phyloP scores from a whole-genome alignment of 2,888 invertebrate species.

The Amitus sp. region DNA sequence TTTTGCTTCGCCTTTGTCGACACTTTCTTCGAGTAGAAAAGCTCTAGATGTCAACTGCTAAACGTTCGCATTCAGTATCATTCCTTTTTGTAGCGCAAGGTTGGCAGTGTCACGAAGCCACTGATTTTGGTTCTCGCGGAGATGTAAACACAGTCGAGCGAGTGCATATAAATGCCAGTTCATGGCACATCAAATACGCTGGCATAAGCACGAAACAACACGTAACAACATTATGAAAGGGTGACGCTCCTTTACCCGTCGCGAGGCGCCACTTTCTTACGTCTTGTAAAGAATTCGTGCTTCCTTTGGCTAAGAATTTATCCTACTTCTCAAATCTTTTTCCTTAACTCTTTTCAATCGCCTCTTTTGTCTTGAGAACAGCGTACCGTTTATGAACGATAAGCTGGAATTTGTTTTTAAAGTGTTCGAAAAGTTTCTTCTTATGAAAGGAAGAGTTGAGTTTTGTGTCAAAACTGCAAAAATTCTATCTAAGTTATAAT shows the following conservation, averaged over 20 bases:
- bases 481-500: too few species aligned
- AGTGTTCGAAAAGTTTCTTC: too few species aligned
- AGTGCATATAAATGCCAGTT: conserved; percentile 22
- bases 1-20: conserved; percentile 22
- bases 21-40: conserved; percentile 41
- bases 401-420: too few species aligned
- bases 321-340: conserved; percentile 8
- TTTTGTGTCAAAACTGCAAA: too few species aligned
- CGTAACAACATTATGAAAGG: conserved; percentile 47
- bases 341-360: conserved; percentile 20
- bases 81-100: conserved; percentile 46
- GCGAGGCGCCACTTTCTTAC: conserved; percentile 25
- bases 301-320: conserved; percentile 16
- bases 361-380: background rate
- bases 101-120: conserved; percentile 38
- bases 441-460: too few species aligned
- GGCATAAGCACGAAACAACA: conserved; percentile 47
- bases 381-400: too few species aligned
- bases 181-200: conserved; percentile 33
- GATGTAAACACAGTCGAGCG: conserved; percentile 27
- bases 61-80: conserved; percentile 55
- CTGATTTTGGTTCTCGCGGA: conserved; percentile 37
- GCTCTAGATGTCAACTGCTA: conserved; percentile 54
- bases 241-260: conserved; percentile 29
- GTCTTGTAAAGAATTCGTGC: conserved; percentile 4